Base-by-base conservation (phyloP, 2,888 invertebrate species). In the Microplitis deprimator region DNA sequence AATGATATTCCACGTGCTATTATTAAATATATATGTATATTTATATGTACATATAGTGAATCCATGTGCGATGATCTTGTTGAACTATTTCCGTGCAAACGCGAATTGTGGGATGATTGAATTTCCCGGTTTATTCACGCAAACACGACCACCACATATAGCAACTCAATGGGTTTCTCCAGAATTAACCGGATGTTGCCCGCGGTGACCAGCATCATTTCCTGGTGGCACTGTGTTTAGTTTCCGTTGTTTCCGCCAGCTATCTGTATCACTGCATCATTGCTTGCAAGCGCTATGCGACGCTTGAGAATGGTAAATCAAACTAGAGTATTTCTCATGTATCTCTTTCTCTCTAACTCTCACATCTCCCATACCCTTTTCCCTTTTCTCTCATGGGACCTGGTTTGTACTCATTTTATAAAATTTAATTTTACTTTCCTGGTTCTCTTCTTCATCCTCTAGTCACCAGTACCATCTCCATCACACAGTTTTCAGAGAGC, bases 201-300 rank as follows among this genome's bases (percentile, higher is more conserved):
- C 85, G 83, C 84, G 86, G 84, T 85, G 84, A 83, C 83, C 83
- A 81, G 83, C 84, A 83, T 87, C 85, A 88, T 88, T 88, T 88
- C 88, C 88, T 85, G 83, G 68, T 82, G 82, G 83, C 83, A 86
- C 86, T 85, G 85, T 85, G 85, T 88, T 87, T 85, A 87, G 88
- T 88, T 88, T 88, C 87, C 87, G 86, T 79, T 80, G 79, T 81
- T 81, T 86, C 87, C 86, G 85, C 81, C 81, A 81, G 82, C 85
- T 84, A 84, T 86, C 82, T 85, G 83, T 86, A 86, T 87, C 86
- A 84, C 83, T 82, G 82, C 82, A 81, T 85, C 85, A 86, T 84
- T 82, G 82, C 73, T 17, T 59, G 41, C 69, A 61, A 59, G 61
- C 61, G 38, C 71, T 77, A 71, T 62, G 65, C 73, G 70, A 68